Evolutionary conservation across 2,113 vertebrate species (phyloP).

Genomic region (Onychostruthus taczanowskii): DNA sequence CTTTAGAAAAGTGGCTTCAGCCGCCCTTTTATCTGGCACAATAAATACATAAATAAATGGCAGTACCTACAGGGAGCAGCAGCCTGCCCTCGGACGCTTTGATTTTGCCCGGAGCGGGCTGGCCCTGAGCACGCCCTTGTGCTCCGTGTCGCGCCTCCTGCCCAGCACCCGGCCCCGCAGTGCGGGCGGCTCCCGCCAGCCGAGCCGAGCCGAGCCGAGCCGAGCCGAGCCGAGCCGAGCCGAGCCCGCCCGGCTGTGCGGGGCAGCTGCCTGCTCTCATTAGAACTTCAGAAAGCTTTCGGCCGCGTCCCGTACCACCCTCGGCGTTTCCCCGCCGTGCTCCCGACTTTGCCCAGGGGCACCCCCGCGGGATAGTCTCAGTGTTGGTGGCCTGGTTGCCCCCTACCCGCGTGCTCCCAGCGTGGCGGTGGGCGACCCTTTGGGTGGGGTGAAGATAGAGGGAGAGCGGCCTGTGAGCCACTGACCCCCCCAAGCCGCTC

Average conservation of each 20-base stretch:
- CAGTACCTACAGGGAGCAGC: neutral
- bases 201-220: too few relatives aligned
- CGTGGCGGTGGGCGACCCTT: neutral
- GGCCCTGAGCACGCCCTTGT: neutral
- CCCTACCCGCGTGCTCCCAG: neutral
- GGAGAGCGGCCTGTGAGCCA: neutral
- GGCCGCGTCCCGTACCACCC: neutral
- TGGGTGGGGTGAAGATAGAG: too few relatives aligned
- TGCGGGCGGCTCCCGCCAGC: neutral
- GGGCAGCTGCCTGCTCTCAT: neutral
- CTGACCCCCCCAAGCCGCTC: neutral
- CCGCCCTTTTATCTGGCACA: neutral
- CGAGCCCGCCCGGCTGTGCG: too few relatives aligned
- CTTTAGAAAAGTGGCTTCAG: neutral
- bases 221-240: too few relatives aligned
- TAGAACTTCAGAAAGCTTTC: neutral
- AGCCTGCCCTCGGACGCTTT: neutral
- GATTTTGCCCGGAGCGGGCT: neutral
- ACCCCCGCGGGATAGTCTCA: neutral
- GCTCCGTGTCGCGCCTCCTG: neutral
- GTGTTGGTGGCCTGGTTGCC: neutral
- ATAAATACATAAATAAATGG: neutral
- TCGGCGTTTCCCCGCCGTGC: neutral
- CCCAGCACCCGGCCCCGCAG: neutral
- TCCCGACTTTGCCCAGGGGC: neutral